A percentile compares a stretch with the other conserved stretches of the same genome.
phyloP scores from a whole-genome alignment of 2,888 invertebrate genomes.

The Drosophila aldrichi region DNA sequence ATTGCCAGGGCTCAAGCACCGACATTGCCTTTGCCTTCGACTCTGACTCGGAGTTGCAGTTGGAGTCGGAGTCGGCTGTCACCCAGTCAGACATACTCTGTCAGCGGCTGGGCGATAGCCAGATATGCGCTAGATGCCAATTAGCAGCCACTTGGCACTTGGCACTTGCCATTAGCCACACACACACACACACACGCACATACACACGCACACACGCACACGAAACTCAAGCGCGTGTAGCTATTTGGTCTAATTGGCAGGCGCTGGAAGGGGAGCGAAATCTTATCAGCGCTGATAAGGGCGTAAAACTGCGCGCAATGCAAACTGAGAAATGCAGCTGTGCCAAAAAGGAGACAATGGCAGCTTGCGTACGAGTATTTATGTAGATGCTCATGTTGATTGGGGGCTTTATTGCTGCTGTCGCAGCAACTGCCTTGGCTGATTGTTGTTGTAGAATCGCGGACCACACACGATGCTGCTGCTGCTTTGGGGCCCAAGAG shows the following conservation, averaged over 20 bases:
- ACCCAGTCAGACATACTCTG: conserved; percentile 46
- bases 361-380: conserved; percentile 50
- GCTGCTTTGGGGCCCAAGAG: conserved; percentile 27
- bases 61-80: conserved; percentile 13
- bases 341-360: conserved; percentile 57
- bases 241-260: conserved; percentile 67
- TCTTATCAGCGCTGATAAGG: conserved; percentile 55
- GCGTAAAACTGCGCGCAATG: conserved; percentile 16
- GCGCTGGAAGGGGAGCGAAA: conserved; percentile 29
- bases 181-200: conserved; percentile 40
- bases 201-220: conserved; percentile 34
- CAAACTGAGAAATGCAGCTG: conserved; percentile 17
- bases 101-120: conserved; percentile 59
- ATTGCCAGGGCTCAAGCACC: conserved; percentile 7
- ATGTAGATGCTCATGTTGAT: conserved; percentile 69
- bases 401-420: conserved; percentile 58
- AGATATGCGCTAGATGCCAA: conserved; percentile 49
- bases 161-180: conserved; percentile 56
- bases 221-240: conserved; percentile 8
- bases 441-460: conserved; percentile 25
- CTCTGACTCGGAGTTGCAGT: neutral
- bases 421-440: conserved; percentile 33
- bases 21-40: neutral
- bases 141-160: conserved; percentile 74
- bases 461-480: conserved; percentile 74